These are phyloP conservation scores for Diarsia mendica DNA, from an alignment of 2,888 invertebrate species.

Conservation along the genomic window DNA sequence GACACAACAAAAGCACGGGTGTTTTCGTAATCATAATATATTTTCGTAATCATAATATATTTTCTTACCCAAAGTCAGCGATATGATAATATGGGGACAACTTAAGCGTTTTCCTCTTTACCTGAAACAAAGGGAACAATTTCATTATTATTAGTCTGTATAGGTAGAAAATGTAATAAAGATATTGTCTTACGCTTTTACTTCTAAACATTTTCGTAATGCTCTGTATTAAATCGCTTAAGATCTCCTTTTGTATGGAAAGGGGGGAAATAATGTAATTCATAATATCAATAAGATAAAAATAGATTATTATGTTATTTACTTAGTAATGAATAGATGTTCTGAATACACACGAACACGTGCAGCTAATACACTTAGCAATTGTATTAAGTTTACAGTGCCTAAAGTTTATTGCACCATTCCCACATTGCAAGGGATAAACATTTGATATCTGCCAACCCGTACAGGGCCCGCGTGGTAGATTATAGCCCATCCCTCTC, in stretches of 20 bases:
- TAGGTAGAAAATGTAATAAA: conserved; percentile 44
- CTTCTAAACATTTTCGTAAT: conserved; percentile 30
- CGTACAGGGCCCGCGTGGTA: too few species aligned
- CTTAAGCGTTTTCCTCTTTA: conserved; percentile 60
- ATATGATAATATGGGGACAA: conserved; percentile 62
- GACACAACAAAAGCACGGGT: conserved; percentile 42
- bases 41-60: conserved; percentile 64
- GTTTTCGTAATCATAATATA: conserved; percentile 61
- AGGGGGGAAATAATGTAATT: background rate
- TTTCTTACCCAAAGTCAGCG: conserved; percentile 65
- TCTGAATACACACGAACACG: background rate
- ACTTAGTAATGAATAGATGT: background rate
- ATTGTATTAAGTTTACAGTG: background rate
- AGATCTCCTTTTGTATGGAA: background rate
- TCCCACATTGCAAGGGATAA: background rate
- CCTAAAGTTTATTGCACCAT: background rate
- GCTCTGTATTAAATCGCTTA: conserved; percentile 29
- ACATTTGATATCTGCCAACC: too few species aligned
- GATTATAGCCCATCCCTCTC: too few species aligned
- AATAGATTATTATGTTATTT: background rate
- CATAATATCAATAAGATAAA: background rate
- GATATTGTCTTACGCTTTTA: conserved; percentile 40
- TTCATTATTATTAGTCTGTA: conserved; percentile 49
- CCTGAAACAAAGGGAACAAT: conserved; percentile 65
- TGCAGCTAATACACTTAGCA: background rate